phyloP scores from a whole-genome alignment of 2,888 invertebrate genomes.

The Rhopalosiphum nymphaeae region DNA sequence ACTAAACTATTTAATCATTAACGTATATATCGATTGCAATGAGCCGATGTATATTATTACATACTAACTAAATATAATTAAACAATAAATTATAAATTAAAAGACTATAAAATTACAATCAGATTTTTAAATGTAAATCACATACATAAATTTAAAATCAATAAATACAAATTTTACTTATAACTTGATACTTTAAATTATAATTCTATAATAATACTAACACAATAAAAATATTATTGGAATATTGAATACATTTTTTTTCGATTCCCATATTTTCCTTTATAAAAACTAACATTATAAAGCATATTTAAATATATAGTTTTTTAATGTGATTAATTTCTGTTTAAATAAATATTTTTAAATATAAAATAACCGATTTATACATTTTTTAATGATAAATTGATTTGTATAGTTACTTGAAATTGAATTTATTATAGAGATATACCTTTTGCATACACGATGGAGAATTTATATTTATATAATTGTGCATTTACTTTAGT shows the following conservation, averaged over 20 bases:
- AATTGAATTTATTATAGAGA: background rate
- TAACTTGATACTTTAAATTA: background rate
- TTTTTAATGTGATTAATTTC: too few species aligned
- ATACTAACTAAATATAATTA: background rate
- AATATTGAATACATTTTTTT: too few species aligned
- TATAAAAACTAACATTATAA: too few species aligned
- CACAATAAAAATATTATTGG: too few species aligned
- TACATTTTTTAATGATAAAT: too few species aligned
- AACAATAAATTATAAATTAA: too few species aligned
- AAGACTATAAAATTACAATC: background rate
- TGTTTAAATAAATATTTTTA: too few species aligned
- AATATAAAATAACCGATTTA: too few species aligned
- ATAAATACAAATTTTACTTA: background rate
- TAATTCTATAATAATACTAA: background rate
- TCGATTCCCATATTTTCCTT: too few species aligned
- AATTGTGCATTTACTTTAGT: background rate
- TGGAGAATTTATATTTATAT: background rate
- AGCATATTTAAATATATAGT: too few species aligned
- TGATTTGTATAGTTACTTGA: too few species aligned
- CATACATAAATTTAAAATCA: background rate
- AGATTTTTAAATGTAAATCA: background rate
- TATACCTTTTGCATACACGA: background rate
- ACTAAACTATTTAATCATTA: background rate
- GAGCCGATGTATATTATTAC: background rate
- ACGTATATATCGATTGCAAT: background rate